Evolutionary conservation across 2,113 vertebrate species (phyloP), one percentile per base, ranked within the genome.

Genomic region (Ptilorrhoa leucosticta): DNA sequence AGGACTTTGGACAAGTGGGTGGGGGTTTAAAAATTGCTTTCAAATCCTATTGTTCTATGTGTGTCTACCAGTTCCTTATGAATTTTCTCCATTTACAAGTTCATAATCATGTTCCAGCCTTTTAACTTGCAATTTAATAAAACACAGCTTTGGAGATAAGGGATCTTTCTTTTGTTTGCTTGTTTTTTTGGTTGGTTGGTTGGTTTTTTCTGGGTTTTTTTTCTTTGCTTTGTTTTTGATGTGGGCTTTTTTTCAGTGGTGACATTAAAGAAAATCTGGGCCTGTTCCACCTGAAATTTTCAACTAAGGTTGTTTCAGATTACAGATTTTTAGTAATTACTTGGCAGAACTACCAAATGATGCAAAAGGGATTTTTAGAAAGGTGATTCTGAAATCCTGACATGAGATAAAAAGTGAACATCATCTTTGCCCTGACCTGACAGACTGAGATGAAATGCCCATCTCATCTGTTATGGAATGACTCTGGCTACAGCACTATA

Each of bases 301-400:
- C 68, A 87, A 51, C 33, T 78, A 39, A 44, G 39, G 9, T 58
- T 86, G 14, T 66, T 89, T 48, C 27, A 58, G 42, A 77, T 44
- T 57, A 48, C 24, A 56, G 19, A 47, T 76, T 92, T 93, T 95
- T 58, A 92, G 44, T 87, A 96, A 89, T 90, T 84, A 90, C 40
- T 68, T 64, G 61, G 77, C 78, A 92, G 68, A 87, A 60, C 23
- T 58, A 83, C 22, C 33, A 73, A 50, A 45, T 80, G 64, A 90
- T 81, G 56, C n/a, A 83, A 91, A 56, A 65, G 8, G 15, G 39
- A 51, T 54, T 73, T 92, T 89, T 61, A 91, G 76, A 93, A 89
- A 90, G 66, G 26, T 66, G 75, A 78, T 88, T 89, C 60, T 80
- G 71, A 94, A 96, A 90, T 63, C 50, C 56, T 91, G 45, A 58